These are phyloP conservation scores for Dromius quadrimaculatus DNA, from an alignment of 2,888 invertebrate species.

Conservation along the genomic window DNA sequence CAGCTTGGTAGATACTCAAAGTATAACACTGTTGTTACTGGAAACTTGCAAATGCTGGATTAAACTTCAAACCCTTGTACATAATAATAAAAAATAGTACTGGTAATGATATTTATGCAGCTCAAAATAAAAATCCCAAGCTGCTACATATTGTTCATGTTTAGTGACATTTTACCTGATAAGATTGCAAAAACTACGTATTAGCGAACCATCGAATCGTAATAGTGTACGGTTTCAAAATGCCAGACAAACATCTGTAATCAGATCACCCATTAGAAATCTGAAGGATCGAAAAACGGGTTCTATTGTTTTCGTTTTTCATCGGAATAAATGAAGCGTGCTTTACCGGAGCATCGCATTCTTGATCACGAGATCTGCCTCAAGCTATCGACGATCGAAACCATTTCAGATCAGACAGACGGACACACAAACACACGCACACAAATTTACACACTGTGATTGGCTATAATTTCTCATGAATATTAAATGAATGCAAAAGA, in stretches of 20 bases:
- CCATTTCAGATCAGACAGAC: slow-evolving; percentile 45
- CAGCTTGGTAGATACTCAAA: too few species aligned
- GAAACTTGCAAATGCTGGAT: too few species aligned
- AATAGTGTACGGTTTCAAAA: slow-evolving; percentile 9
- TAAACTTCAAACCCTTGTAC: too few species aligned
- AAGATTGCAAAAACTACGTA: slow-evolving; percentile 6
- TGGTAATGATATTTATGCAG: too few species aligned
- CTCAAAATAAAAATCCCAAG: too few species aligned
- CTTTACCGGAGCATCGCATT: slow-evolving; percentile 24
- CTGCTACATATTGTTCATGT: too few species aligned
- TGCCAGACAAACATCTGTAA: slow-evolving; percentile 21
- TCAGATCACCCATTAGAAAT: slow-evolving; percentile 28
- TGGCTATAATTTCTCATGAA: slow-evolving; percentile 48
- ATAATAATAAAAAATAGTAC: too few species aligned
- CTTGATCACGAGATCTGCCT: slow-evolving; percentile 41
- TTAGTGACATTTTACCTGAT: too few species aligned
- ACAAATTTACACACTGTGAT: slow-evolving; percentile 29
- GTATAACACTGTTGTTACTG: too few species aligned
- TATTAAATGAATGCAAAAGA: slow-evolving; percentile 44
- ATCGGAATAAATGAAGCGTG: slow-evolving; percentile 35
- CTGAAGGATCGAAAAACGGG: slow-evolving; percentile 6
- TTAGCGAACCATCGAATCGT: too few species aligned
- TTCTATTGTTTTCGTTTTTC: slow-evolving; percentile 29
- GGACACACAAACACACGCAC: slow-evolving; percentile 30
- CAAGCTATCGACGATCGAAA: slow-evolving; percentile 54